A percentile compares a stretch with the other conserved stretches of the same genome.
phyloP scores from a whole-genome alignment of 2,888 invertebrate genomes.

The Clunio marinus region DNA sequence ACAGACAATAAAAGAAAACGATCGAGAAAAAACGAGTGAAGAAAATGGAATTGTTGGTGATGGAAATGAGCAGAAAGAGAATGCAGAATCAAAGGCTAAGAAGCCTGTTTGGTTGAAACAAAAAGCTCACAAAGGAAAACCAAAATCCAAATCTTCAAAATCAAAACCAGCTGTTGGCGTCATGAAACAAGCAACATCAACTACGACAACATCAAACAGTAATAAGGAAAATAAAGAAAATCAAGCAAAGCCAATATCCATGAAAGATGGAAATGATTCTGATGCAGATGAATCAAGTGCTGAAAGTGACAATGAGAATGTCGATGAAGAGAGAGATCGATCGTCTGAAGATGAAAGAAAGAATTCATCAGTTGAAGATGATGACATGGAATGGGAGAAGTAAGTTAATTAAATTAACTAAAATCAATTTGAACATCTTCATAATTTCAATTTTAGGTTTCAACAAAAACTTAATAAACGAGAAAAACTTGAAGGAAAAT shows the following conservation, averaged over 20 bases:
- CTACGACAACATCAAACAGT: slow-evolving; percentile 43
- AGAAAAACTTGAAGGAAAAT: slow-evolving; percentile 88
- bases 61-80: slow-evolving; percentile 49
- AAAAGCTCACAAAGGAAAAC: slow-evolving; percentile 59
- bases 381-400: slow-evolving; percentile 91
- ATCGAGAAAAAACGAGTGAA: slow-evolving; percentile 55
- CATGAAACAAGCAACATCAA: slow-evolving; percentile 43
- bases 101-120: slow-evolving; percentile 77
- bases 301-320: slow-evolving; percentile 55
- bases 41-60: slow-evolving; percentile 53
- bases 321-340: slow-evolving; percentile 49
- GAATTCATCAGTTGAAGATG: slow-evolving; percentile 59
- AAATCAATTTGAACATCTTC: background rate
- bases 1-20: slow-evolving; percentile 58
- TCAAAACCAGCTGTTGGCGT: slow-evolving; percentile 31
- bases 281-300: slow-evolving; percentile 47
- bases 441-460: slow-evolving; percentile 52
- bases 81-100: slow-evolving; percentile 55
- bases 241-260: slow-evolving; percentile 41
- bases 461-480: slow-evolving; percentile 82
- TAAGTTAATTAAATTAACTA: slow-evolving; percentile 40
- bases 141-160: slow-evolving; percentile 49
- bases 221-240: background rate
- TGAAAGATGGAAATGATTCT: slow-evolving; percentile 28
- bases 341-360: slow-evolving; percentile 60